phyloP scores from a whole-genome alignment of 2,797 vertebrate genomes.

The Centroberyx gerrardi region DNA sequence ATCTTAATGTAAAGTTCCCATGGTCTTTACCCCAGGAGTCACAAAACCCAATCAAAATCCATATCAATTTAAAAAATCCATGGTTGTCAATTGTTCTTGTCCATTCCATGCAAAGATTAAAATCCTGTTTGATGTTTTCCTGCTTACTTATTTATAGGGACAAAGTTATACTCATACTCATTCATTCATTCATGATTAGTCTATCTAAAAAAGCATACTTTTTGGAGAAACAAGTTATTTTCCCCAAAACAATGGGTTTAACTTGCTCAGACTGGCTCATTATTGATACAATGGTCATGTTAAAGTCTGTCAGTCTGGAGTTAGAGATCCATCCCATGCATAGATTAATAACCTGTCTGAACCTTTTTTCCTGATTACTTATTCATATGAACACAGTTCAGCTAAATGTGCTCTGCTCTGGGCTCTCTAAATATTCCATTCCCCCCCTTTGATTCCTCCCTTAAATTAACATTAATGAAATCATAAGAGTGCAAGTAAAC shows the following conservation, averaged over 20 bases:
- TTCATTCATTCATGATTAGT: slow-evolving; percentile 58
- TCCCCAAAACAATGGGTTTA: not conserved
- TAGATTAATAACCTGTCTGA: slow-evolving; percentile 30
- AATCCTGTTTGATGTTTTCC: no score
- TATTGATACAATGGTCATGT: slow-evolving; percentile 8
- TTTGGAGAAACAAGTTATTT: not conserved
- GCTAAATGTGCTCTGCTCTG: slow-evolving; percentile 53
- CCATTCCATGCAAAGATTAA: no score
- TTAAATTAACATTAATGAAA: slow-evolving; percentile 74
- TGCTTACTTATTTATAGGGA: no score
- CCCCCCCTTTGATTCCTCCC: slow-evolving; percentile 64
- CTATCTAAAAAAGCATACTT: not conserved
- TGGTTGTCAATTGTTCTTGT: no score
- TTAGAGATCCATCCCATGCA: slow-evolving; percentile 34
- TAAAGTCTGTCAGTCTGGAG: not conserved
- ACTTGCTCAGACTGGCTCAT: not conserved
- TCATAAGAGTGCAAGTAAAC: slow-evolving; percentile 68
- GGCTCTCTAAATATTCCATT: slow-evolving; percentile 65
- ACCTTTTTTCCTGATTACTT: slow-evolving; percentile 50
- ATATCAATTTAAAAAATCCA: no score
- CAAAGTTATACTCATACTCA: no score
- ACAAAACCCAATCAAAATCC: no score
- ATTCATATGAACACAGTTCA: slow-evolving; percentile 58
- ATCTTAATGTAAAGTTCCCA: no score
- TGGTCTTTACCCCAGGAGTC: no score